Evolutionary conservation across 2,113 vertebrate species (phyloP).

Genomic region (Sylvia atricapilla): DNA sequence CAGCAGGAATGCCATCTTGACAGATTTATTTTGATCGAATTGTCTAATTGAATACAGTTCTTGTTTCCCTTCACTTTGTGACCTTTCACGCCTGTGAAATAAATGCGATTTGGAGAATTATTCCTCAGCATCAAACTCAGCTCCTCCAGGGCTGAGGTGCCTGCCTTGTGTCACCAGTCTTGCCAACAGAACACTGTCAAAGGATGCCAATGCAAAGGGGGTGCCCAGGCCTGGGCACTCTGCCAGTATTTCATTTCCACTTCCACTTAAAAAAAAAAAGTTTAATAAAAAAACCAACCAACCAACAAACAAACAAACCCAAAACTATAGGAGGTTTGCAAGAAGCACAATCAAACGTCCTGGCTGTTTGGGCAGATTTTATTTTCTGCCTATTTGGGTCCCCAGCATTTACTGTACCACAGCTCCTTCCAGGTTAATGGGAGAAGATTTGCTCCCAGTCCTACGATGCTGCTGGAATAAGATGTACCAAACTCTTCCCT

Average conservation of each 20-base stretch:
- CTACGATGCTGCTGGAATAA: not conserved
- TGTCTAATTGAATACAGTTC: constrained; percentile 73
- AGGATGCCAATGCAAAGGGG: constrained; percentile 41
- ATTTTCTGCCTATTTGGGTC: not conserved
- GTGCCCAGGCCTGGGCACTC: not conserved
- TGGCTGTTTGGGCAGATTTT: not conserved
- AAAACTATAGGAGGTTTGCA: not conserved
- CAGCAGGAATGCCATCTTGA: constrained; percentile 70
- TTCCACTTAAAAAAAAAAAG: not conserved
- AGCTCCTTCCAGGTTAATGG: not conserved
- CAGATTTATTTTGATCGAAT: constrained; percentile 75
- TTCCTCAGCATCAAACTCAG: constrained; percentile 62
- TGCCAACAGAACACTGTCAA: constrained; percentile 3
- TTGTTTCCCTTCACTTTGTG: constrained; percentile 66
- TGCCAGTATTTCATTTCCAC: not conserved
- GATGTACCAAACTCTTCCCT: not conserved
- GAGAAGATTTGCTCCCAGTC: not conserved
- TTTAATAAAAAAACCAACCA: not conserved
- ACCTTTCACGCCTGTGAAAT: constrained; percentile 66
- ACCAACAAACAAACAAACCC: no score
- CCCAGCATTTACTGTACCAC: not conserved
- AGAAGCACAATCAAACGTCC: not conserved
- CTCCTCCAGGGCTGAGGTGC: constrained; percentile 26
- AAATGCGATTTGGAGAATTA: constrained; percentile 72
- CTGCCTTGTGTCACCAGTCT: not conserved